These are phyloP conservation scores for Sabellastarte sp. DNA, from an alignment of 2,888 invertebrate genomes.

Conservation along the genomic window DNA sequence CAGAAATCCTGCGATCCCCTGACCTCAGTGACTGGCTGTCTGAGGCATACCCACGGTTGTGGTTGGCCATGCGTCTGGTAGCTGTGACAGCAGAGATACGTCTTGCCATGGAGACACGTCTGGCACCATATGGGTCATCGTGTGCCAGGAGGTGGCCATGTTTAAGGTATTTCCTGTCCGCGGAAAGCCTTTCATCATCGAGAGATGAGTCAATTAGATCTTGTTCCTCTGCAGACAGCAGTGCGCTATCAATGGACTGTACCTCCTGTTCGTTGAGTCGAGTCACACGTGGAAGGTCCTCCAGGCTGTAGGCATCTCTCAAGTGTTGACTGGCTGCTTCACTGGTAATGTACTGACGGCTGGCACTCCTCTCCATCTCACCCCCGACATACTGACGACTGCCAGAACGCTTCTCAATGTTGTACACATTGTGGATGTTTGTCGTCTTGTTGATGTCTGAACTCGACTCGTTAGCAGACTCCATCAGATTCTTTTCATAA, in stretches of 20 bases:
- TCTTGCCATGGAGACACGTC: conserved; percentile 1
- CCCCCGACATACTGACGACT: neutral
- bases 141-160: neutral
- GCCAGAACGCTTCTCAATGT: neutral
- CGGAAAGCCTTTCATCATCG: neutral
- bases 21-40: conserved; percentile 4
- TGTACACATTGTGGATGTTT: neutral
- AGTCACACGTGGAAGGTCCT: conserved; percentile 25
- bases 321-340: neutral
- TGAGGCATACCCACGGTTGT: neutral
- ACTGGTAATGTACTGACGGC: neutral
- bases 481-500: neutral
- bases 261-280: conserved; percentile 26
- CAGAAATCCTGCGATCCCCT: conserved; percentile 12
- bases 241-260: conserved; percentile 22
- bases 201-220: conserved; percentile 16
- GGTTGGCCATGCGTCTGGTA: neutral
- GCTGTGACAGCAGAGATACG: conserved; percentile 1
- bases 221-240: conserved; percentile 25
- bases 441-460: neutral
- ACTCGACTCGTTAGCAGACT: neutral
- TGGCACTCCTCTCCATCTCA: neutral
- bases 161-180: neutral
- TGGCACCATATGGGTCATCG: neutral
- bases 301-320: conserved; percentile 15